These are phyloP conservation scores for Tichodroma muraria DNA, from an alignment of 2,113 vertebrate genomes.

Conservation along the genomic window DNA sequence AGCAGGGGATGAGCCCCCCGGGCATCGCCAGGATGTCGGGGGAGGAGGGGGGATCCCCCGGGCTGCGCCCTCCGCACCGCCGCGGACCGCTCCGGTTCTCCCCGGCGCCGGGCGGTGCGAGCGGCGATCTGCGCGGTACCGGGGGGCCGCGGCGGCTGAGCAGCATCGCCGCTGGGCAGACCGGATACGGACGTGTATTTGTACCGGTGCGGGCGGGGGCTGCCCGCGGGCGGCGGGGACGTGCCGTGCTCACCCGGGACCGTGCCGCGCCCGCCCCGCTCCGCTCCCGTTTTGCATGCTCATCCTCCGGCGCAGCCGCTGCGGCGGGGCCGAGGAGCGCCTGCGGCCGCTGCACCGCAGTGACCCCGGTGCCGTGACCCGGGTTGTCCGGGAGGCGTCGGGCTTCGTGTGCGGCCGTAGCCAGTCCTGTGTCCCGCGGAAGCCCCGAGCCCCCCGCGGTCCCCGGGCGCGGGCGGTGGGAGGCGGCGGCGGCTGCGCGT, in stretches of 20 bases:
- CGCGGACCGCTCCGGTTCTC: neutral
- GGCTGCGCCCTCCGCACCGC: neutral
- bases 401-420: neutral
- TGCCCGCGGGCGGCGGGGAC: neutral
- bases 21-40: neutral
- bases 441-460: neutral
- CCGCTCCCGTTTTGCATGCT: neutral
- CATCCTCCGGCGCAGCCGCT: neutral
- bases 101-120: neutral
- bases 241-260: neutral
- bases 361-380: neutral
- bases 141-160: neutral
- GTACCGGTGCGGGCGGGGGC: neutral
- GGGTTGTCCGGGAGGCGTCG: neutral
- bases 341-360: neutral
- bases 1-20: neutral
- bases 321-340: neutral
- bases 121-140: neutral
- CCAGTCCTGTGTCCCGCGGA: neutral
- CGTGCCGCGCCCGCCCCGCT: neutral
- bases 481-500: neutral
- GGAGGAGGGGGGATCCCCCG: too few species aligned
- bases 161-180: neutral
- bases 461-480: neutral
- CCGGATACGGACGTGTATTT: neutral